Conservation (phyloP, 2,888 invertebrate genomes). For the Autographa pulchrina region DNA sequence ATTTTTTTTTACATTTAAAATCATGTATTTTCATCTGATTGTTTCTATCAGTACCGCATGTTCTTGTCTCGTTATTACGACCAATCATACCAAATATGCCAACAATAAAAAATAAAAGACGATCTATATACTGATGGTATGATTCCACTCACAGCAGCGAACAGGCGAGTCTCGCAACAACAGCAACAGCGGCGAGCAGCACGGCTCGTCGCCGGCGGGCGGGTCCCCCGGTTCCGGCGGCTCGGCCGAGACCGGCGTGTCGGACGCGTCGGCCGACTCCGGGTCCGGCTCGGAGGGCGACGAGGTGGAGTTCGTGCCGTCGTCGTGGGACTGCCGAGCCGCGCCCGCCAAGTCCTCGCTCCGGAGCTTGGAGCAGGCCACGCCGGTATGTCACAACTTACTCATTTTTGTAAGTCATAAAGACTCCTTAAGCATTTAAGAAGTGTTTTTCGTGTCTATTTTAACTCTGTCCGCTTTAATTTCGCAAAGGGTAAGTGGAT, state of each 20-base stretch:
- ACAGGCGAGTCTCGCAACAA: conserved; percentile 61
- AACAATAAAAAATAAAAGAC: not conserved
- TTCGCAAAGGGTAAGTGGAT: no score
- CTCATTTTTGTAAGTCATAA: no score
- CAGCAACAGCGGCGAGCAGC: conserved; percentile 57
- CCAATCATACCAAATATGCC: not conserved
- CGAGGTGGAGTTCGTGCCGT: conserved; percentile 93
- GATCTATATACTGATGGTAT: not conserved
- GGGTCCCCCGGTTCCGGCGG: conserved; percentile 39
- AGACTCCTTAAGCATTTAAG: no score
- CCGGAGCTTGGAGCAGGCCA: conserved; percentile 76
- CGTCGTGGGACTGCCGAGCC: conserved; percentile 94
- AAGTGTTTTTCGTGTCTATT: no score
- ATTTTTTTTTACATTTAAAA: no score
- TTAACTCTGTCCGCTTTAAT: no score
- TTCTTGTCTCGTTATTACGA: no score
- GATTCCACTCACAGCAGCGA: conserved; percentile 67
- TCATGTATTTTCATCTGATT: not conserved
- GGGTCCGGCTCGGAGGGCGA: conserved; percentile 89
- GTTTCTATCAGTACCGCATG: not conserved
- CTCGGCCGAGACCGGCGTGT: conserved; percentile 63
- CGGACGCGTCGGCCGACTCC: conserved; percentile 68
- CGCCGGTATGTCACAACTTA: conserved; percentile 67
- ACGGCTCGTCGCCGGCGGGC: conserved; percentile 36
- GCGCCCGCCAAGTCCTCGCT: conserved; percentile 94